Conservation (phyloP, 2,888 invertebrate species). For the Galeruca laticollis region DNA sequence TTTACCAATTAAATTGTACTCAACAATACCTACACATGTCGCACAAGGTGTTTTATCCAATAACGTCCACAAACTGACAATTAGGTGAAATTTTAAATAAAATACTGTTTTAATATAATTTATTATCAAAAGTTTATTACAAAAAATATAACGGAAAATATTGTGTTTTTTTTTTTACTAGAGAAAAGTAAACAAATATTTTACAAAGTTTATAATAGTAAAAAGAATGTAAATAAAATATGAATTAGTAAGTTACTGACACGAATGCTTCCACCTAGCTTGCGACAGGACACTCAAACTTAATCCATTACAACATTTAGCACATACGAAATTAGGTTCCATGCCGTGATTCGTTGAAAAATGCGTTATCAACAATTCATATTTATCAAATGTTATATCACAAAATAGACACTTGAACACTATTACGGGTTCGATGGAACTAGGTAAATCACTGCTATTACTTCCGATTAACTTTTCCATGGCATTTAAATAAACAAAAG, state of each 20-base stretch:
- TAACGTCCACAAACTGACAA: slow-evolving; percentile 60
- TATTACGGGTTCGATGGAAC: slow-evolving; percentile 13
- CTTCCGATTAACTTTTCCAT: slow-evolving; percentile 25
- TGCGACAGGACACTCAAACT: slow-evolving; percentile 40
- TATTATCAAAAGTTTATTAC: background rate
- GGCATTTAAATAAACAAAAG: slow-evolving; percentile 42
- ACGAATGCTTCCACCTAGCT: slow-evolving; percentile 50
- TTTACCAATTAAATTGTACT: slow-evolving; percentile 92
- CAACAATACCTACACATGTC: slow-evolving; percentile 88
- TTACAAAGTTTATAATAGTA: background rate
- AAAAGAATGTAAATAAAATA: background rate
- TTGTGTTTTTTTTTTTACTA: too few species aligned
- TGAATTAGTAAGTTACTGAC: slow-evolving; percentile 15
- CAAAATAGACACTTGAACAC: slow-evolving; percentile 49
- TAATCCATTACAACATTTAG: slow-evolving; percentile 46
- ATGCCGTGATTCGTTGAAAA: slow-evolving; percentile 49
- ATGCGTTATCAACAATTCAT: slow-evolving; percentile 43
- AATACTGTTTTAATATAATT: slow-evolving; percentile 19
- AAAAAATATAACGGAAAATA: background rate
- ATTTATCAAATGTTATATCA: slow-evolving; percentile 32
- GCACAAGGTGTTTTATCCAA: slow-evolving; percentile 73
- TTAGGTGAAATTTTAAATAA: slow-evolving; percentile 44
- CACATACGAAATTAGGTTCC: slow-evolving; percentile 52
- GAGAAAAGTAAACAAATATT: background rate
- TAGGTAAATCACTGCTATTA: background rate